phyloP scores from a whole-genome alignment of 2,888 invertebrate genomes.

The Hanleya hanleyi region DNA sequence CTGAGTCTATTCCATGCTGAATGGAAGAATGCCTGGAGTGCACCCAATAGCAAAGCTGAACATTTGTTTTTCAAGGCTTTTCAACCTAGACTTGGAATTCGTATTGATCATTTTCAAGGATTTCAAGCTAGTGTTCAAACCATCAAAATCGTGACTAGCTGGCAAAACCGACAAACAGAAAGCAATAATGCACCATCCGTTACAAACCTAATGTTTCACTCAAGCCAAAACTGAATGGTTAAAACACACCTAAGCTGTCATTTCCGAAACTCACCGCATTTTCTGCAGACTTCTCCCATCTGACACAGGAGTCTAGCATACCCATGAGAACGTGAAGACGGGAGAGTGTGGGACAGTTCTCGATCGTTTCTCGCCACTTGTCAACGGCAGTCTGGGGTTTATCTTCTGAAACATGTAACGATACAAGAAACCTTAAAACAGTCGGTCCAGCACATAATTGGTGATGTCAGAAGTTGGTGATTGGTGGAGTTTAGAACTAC shows the following conservation, averaged over 20 bases:
- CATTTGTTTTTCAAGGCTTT: too few relatives aligned
- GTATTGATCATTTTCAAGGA: too few relatives aligned
- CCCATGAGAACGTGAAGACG: conserved; percentile 72
- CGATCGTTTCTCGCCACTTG: conserved; percentile 70
- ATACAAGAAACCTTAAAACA: too few relatives aligned
- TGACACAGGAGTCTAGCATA: conserved; percentile 72
- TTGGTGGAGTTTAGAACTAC: too few relatives aligned
- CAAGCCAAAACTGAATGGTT: background rate
- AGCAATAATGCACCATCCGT: background rate
- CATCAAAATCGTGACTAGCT: background rate
- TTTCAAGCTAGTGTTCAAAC: background rate
- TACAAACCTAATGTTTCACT: background rate
- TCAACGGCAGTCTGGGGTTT: conserved; percentile 31
- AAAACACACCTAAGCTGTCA: too few relatives aligned
- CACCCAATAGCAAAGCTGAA: too few relatives aligned
- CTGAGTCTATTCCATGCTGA: too few relatives aligned
- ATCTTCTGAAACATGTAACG: too few relatives aligned
- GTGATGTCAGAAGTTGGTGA: too few relatives aligned
- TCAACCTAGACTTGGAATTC: too few relatives aligned
- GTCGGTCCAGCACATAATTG: too few relatives aligned
- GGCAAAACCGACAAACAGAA: background rate
- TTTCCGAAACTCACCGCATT: conserved; percentile 69
- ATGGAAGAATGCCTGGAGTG: too few relatives aligned
- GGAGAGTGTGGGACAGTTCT: conserved; percentile 65
- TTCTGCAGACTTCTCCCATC: conserved; percentile 74